These are phyloP conservation scores for Timandra comae DNA, from an alignment of 2,888 invertebrate species.

Conservation along the genomic window DNA sequence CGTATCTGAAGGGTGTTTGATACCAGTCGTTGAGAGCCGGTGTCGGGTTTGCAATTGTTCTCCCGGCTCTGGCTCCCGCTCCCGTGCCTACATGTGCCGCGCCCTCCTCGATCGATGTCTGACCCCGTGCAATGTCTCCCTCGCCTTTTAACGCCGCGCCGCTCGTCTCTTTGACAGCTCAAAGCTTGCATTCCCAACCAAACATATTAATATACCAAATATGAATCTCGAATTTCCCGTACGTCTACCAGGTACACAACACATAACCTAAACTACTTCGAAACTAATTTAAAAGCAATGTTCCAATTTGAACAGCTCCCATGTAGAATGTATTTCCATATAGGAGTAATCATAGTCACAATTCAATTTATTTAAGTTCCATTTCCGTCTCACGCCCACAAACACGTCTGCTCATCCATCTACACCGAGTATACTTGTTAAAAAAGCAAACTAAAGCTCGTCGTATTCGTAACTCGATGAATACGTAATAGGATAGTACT, in stretches of 20 bases:
- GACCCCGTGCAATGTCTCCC: slow-evolving; percentile 58
- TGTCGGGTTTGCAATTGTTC: slow-evolving; percentile 39
- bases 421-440: slow-evolving; percentile 33
- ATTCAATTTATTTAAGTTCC: slow-evolving; percentile 63
- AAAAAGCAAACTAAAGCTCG: slow-evolving; percentile 54
- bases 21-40: slow-evolving; percentile 22
- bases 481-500: slow-evolving; percentile 43
- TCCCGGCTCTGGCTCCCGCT: slow-evolving; percentile 30
- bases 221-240: too few relatives aligned
- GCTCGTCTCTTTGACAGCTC: not conserved
- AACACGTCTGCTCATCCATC: slow-evolving; percentile 45
- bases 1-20: slow-evolving; percentile 20
- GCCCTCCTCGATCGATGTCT: slow-evolving; percentile 59
- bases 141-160: slow-evolving; percentile 43
- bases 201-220: too few relatives aligned
- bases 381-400: slow-evolving; percentile 54
- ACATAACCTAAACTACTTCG: slow-evolving; percentile 38
- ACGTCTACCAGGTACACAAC: slow-evolving; percentile 2
- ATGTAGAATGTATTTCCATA: slow-evolving; percentile 42
- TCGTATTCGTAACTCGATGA: slow-evolving; percentile 45
- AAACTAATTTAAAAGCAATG: slow-evolving; percentile 24
- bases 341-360: slow-evolving; percentile 51
- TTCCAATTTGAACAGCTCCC: slow-evolving; percentile 26
- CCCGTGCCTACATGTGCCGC: slow-evolving; percentile 32
- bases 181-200: not conserved